phyloP scores from a whole-genome alignment of 2,113 vertebrate species.

The Probosciger aterrimus region DNA sequence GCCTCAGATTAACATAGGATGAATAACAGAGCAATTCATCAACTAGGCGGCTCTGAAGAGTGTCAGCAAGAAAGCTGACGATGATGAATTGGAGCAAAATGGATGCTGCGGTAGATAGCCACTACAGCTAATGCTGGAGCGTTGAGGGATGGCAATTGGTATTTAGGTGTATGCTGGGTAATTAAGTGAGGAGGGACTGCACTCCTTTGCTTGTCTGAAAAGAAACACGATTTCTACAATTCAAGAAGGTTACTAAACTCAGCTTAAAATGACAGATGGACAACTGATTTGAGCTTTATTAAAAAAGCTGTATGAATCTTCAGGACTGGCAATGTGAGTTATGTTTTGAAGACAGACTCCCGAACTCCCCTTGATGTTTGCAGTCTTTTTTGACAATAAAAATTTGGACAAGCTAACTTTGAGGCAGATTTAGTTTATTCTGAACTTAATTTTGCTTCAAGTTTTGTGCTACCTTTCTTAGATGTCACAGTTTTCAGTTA shows the following conservation, averaged over 20 bases:
- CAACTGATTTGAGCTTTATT: background rate
- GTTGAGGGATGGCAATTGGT: background rate
- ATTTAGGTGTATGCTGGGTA: constrained; percentile 1
- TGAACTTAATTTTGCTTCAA: background rate
- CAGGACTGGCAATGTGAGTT: background rate
- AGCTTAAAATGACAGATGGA: background rate
- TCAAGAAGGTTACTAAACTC: background rate
- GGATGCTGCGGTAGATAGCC: background rate
- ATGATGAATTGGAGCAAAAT: constrained; percentile 28
- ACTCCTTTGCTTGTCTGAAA: background rate
- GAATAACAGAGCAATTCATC: constrained; percentile 66
- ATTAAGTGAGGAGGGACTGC: constrained; percentile 13
- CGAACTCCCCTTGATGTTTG: background rate
- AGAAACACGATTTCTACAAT: background rate
- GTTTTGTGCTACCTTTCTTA: background rate
- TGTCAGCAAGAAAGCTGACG: constrained; percentile 57
- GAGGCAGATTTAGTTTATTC: background rate
- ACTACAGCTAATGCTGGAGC: background rate
- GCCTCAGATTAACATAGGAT: constrained; percentile 45
- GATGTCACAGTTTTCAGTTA: background rate
- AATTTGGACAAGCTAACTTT: background rate
- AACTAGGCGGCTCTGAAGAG: constrained; percentile 39
- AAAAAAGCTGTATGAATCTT: background rate
- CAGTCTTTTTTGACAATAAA: background rate
- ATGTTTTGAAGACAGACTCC: background rate